Evolutionary conservation across 2,113 vertebrate species (phyloP), one percentile per base, ranked within the genome.

Genomic region (Trichomycterus rosablanca): DNA sequence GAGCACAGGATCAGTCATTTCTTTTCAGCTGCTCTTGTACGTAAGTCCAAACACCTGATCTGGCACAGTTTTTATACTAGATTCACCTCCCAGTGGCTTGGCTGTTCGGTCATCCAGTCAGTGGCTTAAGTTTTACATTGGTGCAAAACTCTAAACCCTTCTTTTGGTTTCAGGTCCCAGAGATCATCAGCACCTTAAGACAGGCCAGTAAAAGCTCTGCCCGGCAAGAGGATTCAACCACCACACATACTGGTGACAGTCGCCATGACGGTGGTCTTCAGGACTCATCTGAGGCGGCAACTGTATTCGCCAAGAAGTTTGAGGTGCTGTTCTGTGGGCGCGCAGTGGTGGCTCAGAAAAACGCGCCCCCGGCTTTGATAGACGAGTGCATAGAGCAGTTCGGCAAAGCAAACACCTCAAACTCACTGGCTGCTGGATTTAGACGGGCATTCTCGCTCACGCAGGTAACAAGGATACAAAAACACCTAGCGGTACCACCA

Each of bases 321-420:
- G 96, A 99, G 78, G 96, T 99, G 68, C 81, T 97, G 20, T 97
- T 97, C 73, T 97, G 95, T 3, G 96, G 96, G 28, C 86, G 94
- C 0, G 91, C 93, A 68, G 93, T 88, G 0, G 95, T 98, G 30
- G 92, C 94, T 0, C 89, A 94, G 76, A 95, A 93, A 81, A 97
- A 97, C 26, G 94, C 94, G 1, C 95, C 94, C 0, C 95, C 96
- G 0, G 93, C 94, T 0, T 83, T 99, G 14, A 98, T 99, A 7
- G 96, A 99, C 7, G 93, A 99, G 78, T 99, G 96, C 79, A 97
- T 99, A 0, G 91, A 96, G 77, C 95, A 95, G 80, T 97, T 98
- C 7, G 88, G 91, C 45, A 89, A 75, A 49, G 76, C 89, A 19
- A 87, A 84, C 16, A 56, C 61, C 0, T 19, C 74, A 23, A 69